Evolutionary conservation across 2,888 invertebrate species (phyloP), one percentile per base, ranked within the genome.

Genomic region (Chrysotoxum bicinctum): DNA sequence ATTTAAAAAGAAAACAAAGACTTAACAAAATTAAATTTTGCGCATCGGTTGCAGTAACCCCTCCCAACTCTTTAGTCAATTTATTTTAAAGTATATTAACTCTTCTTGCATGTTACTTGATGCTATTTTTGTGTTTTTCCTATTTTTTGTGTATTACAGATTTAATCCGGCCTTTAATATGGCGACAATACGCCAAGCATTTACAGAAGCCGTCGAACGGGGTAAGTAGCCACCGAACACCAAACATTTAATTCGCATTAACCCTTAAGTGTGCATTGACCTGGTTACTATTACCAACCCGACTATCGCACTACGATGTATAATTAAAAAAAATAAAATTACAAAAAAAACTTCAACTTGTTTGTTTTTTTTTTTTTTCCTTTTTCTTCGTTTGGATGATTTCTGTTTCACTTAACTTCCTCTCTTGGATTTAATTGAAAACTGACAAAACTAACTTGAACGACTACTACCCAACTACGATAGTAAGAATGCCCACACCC

Each of bases 401-500:
- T 56, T 37, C 35, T 72, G 21, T 14, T 45, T 70, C 45, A 43
- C 54, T 64, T 50, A 62, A 58, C 64, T 81, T 75, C 75, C 70
- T 72, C 81, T 80, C 43, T 77, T 75, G 72, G 54, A 16, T 69
- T 76, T 76, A 83, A 81, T 76, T 69, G 52, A 83, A 86, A 62
- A 52, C 52, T 52, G 37, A 43, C 60, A 52, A 32, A 48, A 66
- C n/a, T 54, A 56, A 69, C 72, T 60, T 45, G 14, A 35, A 52
- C 52, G 75, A 75, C 43, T 52, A 79, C 70, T 58, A 32, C 43
- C 43, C 60, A 81, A 32, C 56, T 56, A 56, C 77, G 8, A 74
- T 88, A 97, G 98, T 98, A 92, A 96, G 97, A 92, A 98, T 98
- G 96, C 98, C 98, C 87, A 98, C 99, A 87, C 99, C 99, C 48